These are phyloP conservation scores for Oreocharis arfaki DNA, from an alignment of 2,113 vertebrate genomes.

Conservation along the genomic window DNA sequence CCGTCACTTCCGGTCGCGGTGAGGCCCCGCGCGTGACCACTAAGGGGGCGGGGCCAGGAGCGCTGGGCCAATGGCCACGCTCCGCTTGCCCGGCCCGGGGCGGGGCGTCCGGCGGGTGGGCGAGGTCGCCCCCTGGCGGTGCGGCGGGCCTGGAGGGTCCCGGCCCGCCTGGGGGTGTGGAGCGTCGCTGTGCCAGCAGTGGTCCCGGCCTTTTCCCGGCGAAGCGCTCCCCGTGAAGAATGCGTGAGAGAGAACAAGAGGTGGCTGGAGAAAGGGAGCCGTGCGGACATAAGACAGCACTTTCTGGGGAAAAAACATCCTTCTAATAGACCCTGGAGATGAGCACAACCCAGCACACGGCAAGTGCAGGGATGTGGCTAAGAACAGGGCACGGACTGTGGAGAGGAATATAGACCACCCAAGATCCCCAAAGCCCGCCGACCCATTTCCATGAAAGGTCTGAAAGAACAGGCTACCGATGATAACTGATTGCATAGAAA, in stretches of 20 bases:
- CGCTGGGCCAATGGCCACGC: not conserved
- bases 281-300: too few relatives aligned
- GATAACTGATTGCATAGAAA: not conserved
- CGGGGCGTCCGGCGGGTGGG: not conserved
- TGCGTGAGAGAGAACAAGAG: too few relatives aligned
- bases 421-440: not conserved
- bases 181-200: rapidly evolving
- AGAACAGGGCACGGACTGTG: not conserved
- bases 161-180: rapidly evolving
- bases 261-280: not conserved
- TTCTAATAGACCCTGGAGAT: not conserved
- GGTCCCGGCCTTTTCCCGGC: too few relatives aligned
- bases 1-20: not conserved
- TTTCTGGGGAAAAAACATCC: too few relatives aligned
- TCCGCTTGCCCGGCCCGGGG: not conserved
- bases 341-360: too few relatives aligned
- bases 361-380: too few relatives aligned
- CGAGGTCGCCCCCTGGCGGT: not conserved
- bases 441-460: not conserved
- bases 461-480: not conserved
- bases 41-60: not conserved
- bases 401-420: not conserved
- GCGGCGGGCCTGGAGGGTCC: rapidly evolving
- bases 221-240: rapidly evolving
- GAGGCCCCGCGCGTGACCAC: not conserved